Evolutionary conservation across 64 coral and sea anemone genomes (phyloP), one percentile per base, ranked within the genome.

Genomic region (Pocillopora verrucosa): DNA sequence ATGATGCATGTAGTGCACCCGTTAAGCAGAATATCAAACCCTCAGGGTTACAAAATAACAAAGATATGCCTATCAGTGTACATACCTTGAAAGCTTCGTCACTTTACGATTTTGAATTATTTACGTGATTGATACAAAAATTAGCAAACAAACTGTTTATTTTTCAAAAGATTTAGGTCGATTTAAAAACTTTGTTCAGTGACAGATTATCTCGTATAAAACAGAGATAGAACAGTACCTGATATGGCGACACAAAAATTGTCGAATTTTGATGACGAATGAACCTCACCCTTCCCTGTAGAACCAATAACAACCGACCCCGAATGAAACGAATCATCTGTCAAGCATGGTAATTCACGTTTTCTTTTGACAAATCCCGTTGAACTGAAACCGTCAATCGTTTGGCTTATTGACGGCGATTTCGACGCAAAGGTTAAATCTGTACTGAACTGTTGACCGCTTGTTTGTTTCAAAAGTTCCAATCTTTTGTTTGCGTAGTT

Each of bases 401-500:
- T 37, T 70, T 26, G 10, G 63, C 70, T 84, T 58, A 45, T 70
- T 84, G 57, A 70, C 15, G 41, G 11, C 19, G 13, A 72, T 36
- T n/a, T 69, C 82, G 11, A 57, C 15, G 56, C 63, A 84, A 20
- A 70, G 36, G 9, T 16, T 13, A 37, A 72, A 84, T 70, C 38
- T 84, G 82, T 20, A 64, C 20, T 84, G 61, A 65, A 70, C 37
- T 37, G 16, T 72, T 37, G 17, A 19, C 1, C 13, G 36, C 10
- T 11, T 84, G 64, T 84, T 84, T 84, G 26, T 72, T 84, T 45
- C 30, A 84, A 4, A 17, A 84, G 64, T 10, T 22, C 82, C 61
- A 38, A 56, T 72, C 63, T 56, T 84, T 84, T 84, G 82, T 84
- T 65, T 84, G 6, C 26, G 56, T 56, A 5, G 37, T 84, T 70